Conservation (phyloP, 2,797 vertebrate species). For the Lithobates pipiens region DNA sequence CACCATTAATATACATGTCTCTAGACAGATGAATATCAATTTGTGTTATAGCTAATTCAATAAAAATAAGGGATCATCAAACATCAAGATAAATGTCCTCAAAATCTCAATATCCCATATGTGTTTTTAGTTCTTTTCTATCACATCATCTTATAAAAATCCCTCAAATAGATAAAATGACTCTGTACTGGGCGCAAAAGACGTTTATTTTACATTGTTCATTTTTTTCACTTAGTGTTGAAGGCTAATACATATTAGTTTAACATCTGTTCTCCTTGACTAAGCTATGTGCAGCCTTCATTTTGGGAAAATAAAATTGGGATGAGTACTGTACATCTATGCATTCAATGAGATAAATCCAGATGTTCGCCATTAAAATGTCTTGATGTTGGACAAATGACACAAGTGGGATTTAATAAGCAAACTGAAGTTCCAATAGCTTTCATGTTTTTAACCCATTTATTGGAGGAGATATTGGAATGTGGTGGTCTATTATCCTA, state of each 20-base stretch:
- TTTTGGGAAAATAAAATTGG: slow-evolving; percentile 38
- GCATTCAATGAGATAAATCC: slow-evolving; percentile 30
- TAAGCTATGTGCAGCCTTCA: slow-evolving; percentile 37
- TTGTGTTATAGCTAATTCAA: not conserved
- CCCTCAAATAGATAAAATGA: slow-evolving; percentile 12
- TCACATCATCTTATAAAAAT: slow-evolving; percentile 29
- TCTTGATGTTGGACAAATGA: slow-evolving; percentile 41
- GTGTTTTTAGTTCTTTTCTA: slow-evolving; percentile 3
- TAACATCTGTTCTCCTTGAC: slow-evolving; percentile 36
- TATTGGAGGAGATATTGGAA: not conserved
- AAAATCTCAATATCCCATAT: slow-evolving; percentile 11
- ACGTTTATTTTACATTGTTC: slow-evolving; percentile 4
- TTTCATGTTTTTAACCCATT: slow-evolving; percentile 25
- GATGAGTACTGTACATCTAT: slow-evolving; percentile 22
- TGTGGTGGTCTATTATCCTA: not conserved
- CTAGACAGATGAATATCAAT: slow-evolving; percentile 12
- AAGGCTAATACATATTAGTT: slow-evolving; percentile 46
- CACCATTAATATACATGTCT: not conserved
- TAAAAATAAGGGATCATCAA: slow-evolving; percentile 22
- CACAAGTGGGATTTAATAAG: slow-evolving; percentile 47
- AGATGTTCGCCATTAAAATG: slow-evolving; percentile 49
- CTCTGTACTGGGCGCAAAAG: slow-evolving; percentile 29
- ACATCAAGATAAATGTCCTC: slow-evolving; percentile 9
- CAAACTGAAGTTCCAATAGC: slow-evolving; percentile 32
- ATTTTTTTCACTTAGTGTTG: slow-evolving; percentile 29